phyloP scores from a whole-genome alignment of 1,140 invertebrate species.

The Colletes latitarsis region DNA sequence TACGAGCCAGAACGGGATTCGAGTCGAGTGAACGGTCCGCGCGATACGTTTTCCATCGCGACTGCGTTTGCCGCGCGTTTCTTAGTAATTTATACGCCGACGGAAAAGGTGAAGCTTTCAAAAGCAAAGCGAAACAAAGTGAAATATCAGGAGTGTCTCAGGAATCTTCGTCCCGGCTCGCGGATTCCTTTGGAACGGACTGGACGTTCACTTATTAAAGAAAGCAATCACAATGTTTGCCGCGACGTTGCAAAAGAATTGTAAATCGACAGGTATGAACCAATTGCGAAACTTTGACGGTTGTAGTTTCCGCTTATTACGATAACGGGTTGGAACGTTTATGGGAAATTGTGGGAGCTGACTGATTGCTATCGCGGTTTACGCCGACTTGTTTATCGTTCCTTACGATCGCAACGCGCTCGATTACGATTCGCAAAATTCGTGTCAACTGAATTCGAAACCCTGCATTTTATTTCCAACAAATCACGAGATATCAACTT shows the following conservation, averaged over 20 bases:
- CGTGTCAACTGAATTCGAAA: too few relatives aligned
- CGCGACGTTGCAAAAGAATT: background rate
- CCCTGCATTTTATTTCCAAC: too few relatives aligned
- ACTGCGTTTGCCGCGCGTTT: background rate
- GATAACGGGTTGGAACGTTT: conserved; percentile 19
- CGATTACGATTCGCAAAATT: background rate
- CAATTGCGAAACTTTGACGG: conserved; percentile 7
- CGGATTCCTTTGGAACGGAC: background rate
- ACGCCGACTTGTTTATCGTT: background rate
- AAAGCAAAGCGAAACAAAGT: conserved; percentile 14
- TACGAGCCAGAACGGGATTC: conserved; percentile 15
- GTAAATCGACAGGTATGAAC: background rate
- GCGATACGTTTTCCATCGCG: conserved; percentile 19
- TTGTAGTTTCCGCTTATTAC: conserved; percentile 19
- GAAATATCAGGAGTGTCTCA: conserved; percentile 38
- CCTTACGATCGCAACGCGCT: background rate
- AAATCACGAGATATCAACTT: too few relatives aligned
- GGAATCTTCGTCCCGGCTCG: conserved; percentile 31
- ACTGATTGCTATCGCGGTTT: background rate
- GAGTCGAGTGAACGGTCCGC: conserved; percentile 24
- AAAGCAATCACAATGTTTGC: conserved; percentile 3
- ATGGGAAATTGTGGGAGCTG: conserved; percentile 22
- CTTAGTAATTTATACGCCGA: conserved; percentile 14
- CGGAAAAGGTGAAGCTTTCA: conserved; percentile 33
- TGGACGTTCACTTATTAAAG: conserved; percentile 22